Base-by-base conservation (phyloP, 1,140 invertebrate genomes). In the Drosophila rhopaloa region DNA sequence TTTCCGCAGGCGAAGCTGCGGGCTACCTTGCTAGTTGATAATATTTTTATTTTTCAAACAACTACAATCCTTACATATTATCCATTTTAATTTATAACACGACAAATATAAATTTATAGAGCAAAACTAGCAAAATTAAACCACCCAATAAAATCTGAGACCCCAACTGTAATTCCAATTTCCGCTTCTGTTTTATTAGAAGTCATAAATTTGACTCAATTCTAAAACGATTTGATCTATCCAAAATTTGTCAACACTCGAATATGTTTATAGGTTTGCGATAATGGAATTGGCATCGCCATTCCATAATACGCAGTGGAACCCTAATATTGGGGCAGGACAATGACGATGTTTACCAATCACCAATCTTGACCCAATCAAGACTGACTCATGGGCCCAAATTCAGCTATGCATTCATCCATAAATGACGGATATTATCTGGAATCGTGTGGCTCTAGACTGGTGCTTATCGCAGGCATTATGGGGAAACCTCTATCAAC, bases 381-480 rank as follows among this genome's bases (percentile, higher is more conserved):
- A 41, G 11, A 37, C 13, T 71, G 54, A 71, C 13, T 71, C 67
- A 71, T 11, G 3, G 4, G 35, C 2, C 35, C 44, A 19, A 40
- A 71, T 16, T 32, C 62, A 1, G 29, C n/a, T n/a, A 51, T 68
- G 56, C 43, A 16, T 51, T 41, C 50, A 56, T 32, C 35, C 44
- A 29, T 41, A 56, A 56, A 35, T 46, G 65, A 71, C 37, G 63
- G 51, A 67, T 71, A 58, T 71, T 71, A 71, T 71, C 67, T 71
- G 37, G 43, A 47, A 68, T 16, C n/a, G 41, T 32, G 27, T 5
- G 35, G n/a, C 59, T 51, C 65, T 71, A 41, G 53, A 71, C 67
- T 32, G 54, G 29, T 24, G 37, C 66, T 71, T 71, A 70, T 71
- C 50, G 53, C 37, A 24, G 51, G 11, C 53, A 19, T 48, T 71